phyloP scores from a whole-genome alignment of 1,140 invertebrate species.

The Metaphire vulgaris region DNA sequence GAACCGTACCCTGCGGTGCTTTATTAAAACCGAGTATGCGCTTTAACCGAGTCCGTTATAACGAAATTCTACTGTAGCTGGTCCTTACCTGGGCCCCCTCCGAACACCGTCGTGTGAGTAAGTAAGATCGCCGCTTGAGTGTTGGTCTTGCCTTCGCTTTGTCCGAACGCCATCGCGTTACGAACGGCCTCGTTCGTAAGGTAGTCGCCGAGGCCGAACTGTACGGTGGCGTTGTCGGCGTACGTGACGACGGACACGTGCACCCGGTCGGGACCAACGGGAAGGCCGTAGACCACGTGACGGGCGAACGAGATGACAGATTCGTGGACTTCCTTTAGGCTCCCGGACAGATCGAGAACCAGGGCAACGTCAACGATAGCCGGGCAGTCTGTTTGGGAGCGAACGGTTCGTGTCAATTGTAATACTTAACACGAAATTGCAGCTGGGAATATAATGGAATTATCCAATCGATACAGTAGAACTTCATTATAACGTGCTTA shows the following conservation, averaged over 20 bases:
- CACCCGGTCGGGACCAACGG: neutral
- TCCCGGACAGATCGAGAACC: slow-evolving; percentile 4
- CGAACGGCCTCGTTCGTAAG: neutral
- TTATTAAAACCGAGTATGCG: too few relatives aligned
- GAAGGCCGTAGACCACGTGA: neutral
- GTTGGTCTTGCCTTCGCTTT: neutral
- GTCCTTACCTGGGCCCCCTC: too few relatives aligned
- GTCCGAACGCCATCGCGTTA: slow-evolving; percentile 10
- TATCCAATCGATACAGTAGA: too few relatives aligned
- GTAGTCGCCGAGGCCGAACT: slow-evolving; percentile 23
- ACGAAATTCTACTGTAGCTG: too few relatives aligned
- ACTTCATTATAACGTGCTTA: too few relatives aligned
- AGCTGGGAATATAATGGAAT: too few relatives aligned
- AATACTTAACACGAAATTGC: too few relatives aligned
- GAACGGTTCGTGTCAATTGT: too few relatives aligned
- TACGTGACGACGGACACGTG: slow-evolving; percentile 17
- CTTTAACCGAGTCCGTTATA: too few relatives aligned
- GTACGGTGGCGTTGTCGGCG: slow-evolving; percentile 2
- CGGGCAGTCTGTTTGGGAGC: neutral
- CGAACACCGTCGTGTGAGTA: neutral
- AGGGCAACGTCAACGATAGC: slow-evolving; percentile 1
- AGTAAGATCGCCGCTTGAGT: slow-evolving; percentile 2
- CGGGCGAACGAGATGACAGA: slow-evolving; percentile 2
- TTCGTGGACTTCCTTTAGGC: neutral
- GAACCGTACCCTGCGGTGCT: too few relatives aligned